Conservation (phyloP, 2,113 vertebrate genomes). For the Erythrolamprus reginae region DNA sequence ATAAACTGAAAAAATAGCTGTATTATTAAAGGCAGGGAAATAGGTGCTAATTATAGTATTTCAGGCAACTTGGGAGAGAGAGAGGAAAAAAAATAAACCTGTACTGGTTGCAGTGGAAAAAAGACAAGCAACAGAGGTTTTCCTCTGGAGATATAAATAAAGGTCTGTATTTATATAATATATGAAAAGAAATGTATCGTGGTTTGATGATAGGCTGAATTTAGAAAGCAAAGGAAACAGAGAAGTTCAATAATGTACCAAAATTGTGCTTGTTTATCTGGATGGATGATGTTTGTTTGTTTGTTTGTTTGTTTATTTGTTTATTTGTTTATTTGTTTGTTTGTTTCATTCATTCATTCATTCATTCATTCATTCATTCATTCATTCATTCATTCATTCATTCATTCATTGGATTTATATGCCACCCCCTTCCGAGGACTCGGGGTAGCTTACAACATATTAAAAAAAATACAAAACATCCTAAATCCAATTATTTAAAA, state of each 20-base stretch:
- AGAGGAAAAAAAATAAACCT: background rate
- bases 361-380: too few relatives aligned
- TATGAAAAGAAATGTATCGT: background rate
- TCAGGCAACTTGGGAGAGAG: background rate
- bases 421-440: too few relatives aligned
- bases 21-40: background rate
- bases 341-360: too few relatives aligned
- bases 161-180: background rate
- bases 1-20: too few relatives aligned
- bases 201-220: background rate
- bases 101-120: background rate
- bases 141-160: background rate
- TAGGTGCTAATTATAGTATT: background rate
- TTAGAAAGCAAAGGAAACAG: background rate
- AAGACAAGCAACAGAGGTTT: background rate
- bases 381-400: too few relatives aligned
- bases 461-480: too few relatives aligned
- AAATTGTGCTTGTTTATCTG: background rate
- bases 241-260: background rate
- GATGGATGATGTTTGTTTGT: too few relatives aligned
- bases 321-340: too few relatives aligned
- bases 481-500: too few relatives aligned
- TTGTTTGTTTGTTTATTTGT: too few relatives aligned
- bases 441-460: too few relatives aligned
- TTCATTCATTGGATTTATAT: too few relatives aligned